Percentiles rank a stretch among this genome's conserved stretches.
phyloP scores from a whole-genome alignment of 2,113 vertebrate species.

The Misgurnus mizolepis region DNA sequence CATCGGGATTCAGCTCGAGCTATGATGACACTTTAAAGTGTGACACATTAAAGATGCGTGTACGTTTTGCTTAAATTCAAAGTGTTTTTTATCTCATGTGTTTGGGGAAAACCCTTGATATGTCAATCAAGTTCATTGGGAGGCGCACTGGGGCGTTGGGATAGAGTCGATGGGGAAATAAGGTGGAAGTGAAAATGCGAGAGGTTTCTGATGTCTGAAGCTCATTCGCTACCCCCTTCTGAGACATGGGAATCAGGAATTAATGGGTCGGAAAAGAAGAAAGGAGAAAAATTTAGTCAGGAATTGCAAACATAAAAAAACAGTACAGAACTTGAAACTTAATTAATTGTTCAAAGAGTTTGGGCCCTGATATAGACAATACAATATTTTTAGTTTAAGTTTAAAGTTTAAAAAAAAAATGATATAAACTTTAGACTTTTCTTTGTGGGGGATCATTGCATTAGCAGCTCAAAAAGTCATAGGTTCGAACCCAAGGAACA shows the following conservation, averaged over 20 bases:
- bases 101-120: slow-evolving; percentile 53
- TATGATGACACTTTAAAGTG: slow-evolving; percentile 32
- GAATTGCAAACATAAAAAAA: slow-evolving; percentile 34
- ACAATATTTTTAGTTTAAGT: background rate
- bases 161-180: slow-evolving; percentile 29
- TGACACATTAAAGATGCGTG: slow-evolving; percentile 46
- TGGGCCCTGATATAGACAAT: background rate
- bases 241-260: background rate
- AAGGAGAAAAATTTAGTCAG: slow-evolving; percentile 9
- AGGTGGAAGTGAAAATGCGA: background rate
- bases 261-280: slow-evolving; percentile 17
- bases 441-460: too few species aligned
- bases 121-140: slow-evolving; percentile 60
- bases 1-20: slow-evolving; percentile 47
- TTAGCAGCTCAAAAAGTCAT: too few species aligned
- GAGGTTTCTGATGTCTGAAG: slow-evolving; percentile 22
- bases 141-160: slow-evolving; percentile 33
- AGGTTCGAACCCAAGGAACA: too few species aligned
- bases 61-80: slow-evolving; percentile 52
- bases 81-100: slow-evolving; percentile 50
- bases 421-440: too few species aligned
- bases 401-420: too few species aligned
- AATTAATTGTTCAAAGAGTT: slow-evolving; percentile 30
- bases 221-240: background rate
- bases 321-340: slow-evolving; percentile 22